Evolutionary conservation across 2,113 vertebrate species (phyloP).

Genomic region (Psettodes erumei): DNA sequence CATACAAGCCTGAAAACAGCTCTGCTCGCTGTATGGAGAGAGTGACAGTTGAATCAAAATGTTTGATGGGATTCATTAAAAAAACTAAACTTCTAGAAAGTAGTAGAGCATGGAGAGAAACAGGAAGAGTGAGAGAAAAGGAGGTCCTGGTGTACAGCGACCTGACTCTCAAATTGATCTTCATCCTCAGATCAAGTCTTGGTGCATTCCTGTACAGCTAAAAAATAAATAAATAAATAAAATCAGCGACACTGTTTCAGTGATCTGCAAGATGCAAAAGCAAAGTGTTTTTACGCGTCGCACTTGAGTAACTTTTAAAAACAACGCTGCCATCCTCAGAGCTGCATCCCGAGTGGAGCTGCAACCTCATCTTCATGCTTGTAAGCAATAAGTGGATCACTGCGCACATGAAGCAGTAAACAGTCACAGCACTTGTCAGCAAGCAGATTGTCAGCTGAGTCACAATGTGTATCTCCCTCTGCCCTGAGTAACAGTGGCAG

Average conservation of each 20-base stretch:
- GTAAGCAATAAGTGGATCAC: not conserved
- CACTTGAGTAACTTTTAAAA: too few species aligned
- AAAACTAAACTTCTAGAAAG: too few species aligned
- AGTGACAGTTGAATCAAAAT: too few species aligned
- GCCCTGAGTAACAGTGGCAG: not conserved
- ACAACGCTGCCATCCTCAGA: not conserved
- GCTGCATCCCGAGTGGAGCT: not conserved
- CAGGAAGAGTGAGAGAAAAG: too few species aligned
- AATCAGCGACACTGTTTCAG: not conserved
- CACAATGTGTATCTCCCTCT: not conserved
- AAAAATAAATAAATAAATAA: too few species aligned
- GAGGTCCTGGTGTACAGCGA: not conserved
- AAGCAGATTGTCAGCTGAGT: slow-evolving; percentile 9
- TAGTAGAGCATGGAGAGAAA: too few species aligned
- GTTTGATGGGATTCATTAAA: too few species aligned
- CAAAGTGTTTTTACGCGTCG: too few species aligned
- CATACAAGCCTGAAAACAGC: too few species aligned
- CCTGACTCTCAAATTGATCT: not conserved
- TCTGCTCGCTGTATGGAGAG: too few species aligned
- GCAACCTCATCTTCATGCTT: not conserved
- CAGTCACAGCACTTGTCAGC: not conserved
- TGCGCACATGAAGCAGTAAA: slow-evolving; percentile 10
- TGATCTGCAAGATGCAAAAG: not conserved
- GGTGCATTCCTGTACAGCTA: not conserved
- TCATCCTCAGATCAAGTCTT: not conserved